These are phyloP conservation scores for Syndactyla subalaris DNA, from an alignment of 2,797 vertebrate species.

Conservation along the genomic window DNA sequence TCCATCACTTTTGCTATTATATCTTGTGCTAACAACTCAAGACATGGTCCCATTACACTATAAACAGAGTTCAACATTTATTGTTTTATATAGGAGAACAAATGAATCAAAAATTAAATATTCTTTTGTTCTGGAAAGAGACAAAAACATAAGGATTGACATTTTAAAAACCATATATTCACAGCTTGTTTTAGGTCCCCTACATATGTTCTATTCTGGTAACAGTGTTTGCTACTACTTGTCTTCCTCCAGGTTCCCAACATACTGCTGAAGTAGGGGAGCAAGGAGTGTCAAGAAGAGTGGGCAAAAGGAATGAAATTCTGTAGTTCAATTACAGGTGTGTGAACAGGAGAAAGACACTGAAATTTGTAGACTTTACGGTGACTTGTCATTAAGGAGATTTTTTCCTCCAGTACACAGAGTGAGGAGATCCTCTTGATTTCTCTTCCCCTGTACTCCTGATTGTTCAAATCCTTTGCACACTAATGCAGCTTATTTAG, in stretches of 20 bases:
- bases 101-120: neutral
- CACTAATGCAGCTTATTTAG: neutral
- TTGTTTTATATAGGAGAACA: neutral
- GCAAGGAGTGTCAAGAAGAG: neutral
- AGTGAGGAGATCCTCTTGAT: neutral
- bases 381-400: neutral
- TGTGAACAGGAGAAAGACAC: neutral
- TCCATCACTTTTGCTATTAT: neutral
- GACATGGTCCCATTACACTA: neutral
- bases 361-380: neutral
- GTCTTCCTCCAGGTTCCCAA: neutral
- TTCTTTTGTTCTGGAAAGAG: neutral
- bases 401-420: neutral
- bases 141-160: neutral
- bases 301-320: neutral
- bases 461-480: neutral
- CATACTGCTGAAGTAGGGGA: neutral
- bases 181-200: neutral
- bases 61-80: neutral
- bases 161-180: neutral
- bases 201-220: neutral
- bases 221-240: neutral
- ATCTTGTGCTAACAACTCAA: neutral
- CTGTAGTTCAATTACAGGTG: neutral
- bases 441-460: neutral